Conservation (phyloP, 2,113 vertebrate species). For the Heptranchias perlo region DNA sequence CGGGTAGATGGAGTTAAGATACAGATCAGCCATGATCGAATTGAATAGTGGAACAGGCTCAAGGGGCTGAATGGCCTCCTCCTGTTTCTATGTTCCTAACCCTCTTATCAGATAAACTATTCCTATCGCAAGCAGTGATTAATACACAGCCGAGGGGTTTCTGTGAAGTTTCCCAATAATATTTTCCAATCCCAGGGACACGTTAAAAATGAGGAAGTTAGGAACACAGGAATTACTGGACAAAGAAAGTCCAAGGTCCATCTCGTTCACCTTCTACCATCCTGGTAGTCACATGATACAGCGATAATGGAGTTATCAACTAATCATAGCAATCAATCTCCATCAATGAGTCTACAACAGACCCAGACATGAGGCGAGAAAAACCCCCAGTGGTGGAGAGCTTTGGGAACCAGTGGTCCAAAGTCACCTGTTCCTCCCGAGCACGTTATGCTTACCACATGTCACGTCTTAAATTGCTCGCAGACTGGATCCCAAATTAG, state of each 20-base stretch:
- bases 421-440: not conserved
- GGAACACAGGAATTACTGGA: not conserved
- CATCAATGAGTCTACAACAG: not conserved
- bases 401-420: not conserved
- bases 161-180: not conserved
- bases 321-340: not conserved
- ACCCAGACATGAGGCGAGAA: not conserved
- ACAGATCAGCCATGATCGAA: not conserved
- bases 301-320: not conserved
- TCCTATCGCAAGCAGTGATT: not conserved
- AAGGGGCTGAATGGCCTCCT: not conserved
- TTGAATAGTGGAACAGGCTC: not conserved
- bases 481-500: not conserved
- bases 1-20: not conserved
- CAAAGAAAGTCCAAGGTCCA: not conserved
- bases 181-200: not conserved
- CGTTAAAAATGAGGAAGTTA: not conserved
- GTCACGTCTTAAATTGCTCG: not conserved
- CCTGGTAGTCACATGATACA: not conserved
- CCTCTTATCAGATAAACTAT: not conserved
- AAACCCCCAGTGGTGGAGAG: not conserved
- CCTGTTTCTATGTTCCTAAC: too few relatives aligned
- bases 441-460: not conserved
- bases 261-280: not conserved
- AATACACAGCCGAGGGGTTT: not conserved